Base-by-base conservation (phyloP, 2,888 invertebrate genomes). In the Tipula lateralis region DNA sequence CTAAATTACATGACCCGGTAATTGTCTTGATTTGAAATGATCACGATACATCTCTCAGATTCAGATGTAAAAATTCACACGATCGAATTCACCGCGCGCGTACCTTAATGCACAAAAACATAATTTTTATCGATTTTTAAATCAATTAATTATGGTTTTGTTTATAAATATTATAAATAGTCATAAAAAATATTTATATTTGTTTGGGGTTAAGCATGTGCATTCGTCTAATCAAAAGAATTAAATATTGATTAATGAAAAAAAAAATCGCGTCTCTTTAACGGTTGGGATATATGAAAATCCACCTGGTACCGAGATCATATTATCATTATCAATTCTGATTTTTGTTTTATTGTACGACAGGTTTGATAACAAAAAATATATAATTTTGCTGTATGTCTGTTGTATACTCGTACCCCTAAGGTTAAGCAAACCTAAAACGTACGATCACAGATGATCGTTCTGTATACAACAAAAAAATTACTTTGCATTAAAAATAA, bases 1-100 rank as follows among this genome's bases (percentile, higher is more conserved):
- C 66, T 24, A 19, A 66, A 66, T 66, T 66, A 66, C 24, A 66
- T 24, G 24, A 66, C 66, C 9, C 24, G 24, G 66, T 66, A 66
- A 66, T 66, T 66, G 66, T 24, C 66, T 66, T 66, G 66, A 66
- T 66, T 66, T 66, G 9, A 2, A 66, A 66, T 66, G 66, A 66
- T 66, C 66, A 66, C 66, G 66, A 66, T 66, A 66, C 66, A 66
- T 66, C 66, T 66, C 24, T 66, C 12, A 12, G 66, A 66, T 66
- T 66, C 66, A 66, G 66, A 66, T 66, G 66, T 66, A 66, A 24
- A 66, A 66, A 66, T 66, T 66, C 66, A 66, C 66, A 66, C 66
- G 66, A 24, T 24, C 24, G 9, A 66, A 9, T 66, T 66, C n/a
- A 44, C 44, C 24, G 24, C 12, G 66, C 24, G 7, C 66, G n/a